A percentile compares a stretch with the other conserved stretches of the same genome.
These are phyloP conservation scores for Herpailurus yagouaroundi DNA, from an alignment of 2,113 vertebrate species.

Conservation along the genomic window DNA sequence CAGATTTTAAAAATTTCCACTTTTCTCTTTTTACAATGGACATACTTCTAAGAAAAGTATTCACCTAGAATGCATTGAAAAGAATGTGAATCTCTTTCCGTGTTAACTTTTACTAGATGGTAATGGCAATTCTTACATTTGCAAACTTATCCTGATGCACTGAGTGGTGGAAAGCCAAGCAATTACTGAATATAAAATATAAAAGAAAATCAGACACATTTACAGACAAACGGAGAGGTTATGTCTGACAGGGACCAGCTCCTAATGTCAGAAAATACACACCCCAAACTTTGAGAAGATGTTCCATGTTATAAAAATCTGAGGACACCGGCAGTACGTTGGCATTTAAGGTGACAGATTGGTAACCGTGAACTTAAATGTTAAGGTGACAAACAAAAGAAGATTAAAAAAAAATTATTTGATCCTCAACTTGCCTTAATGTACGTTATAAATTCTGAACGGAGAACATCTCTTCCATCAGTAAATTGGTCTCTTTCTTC, in stretches of 20 bases:
- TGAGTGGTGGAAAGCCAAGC: background rate
- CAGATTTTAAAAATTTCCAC: background rate
- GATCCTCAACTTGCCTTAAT: conserved; percentile 89
- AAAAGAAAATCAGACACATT: background rate
- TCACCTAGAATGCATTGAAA: background rate
- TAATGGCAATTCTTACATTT: background rate
- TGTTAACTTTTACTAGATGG: background rate
- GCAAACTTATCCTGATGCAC: rapidly evolving
- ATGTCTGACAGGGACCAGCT: background rate
- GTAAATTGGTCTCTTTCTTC: conserved; percentile 85
- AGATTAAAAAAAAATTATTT: background rate
- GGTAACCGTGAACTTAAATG: conserved; percentile 2
- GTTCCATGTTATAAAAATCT: background rate
- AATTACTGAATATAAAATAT: background rate
- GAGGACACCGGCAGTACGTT: background rate
- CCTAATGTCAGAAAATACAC: background rate
- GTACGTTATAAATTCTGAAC: conserved; percentile 90
- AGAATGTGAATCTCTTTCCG: background rate
- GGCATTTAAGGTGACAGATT: background rate
- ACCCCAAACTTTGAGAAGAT: background rate
- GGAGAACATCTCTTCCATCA: conserved; percentile 86
- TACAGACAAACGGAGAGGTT: background rate
- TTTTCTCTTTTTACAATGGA: background rate
- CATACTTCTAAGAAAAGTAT: background rate
- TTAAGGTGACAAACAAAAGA: background rate